These are phyloP conservation scores for Drosophila paramelanica DNA, from an alignment of 2,888 invertebrate genomes.

Conservation along the genomic window DNA sequence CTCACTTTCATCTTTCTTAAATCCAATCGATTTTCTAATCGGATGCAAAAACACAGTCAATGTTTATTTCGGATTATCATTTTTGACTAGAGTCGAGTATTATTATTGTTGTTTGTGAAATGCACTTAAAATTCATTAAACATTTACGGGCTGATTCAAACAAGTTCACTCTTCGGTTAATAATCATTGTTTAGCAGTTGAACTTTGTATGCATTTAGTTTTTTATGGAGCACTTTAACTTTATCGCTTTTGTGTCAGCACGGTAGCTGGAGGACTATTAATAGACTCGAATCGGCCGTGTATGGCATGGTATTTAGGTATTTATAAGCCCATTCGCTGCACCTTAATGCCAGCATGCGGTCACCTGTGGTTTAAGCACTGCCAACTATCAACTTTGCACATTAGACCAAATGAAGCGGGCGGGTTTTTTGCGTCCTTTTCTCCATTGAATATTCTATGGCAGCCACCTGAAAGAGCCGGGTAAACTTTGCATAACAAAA, in stretches of 20 bases:
- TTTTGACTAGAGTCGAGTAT: no score
- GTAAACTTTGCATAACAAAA: slow-evolving; percentile 71
- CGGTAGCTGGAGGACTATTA: slow-evolving; percentile 37
- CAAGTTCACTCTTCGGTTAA: background rate
- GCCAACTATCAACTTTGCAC: slow-evolving; percentile 54
- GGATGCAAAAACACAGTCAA: no score
- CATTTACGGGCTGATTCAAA: background rate
- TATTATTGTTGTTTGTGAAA: background rate
- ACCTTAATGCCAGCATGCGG: slow-evolving; percentile 40
- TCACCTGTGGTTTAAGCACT: slow-evolving; percentile 48
- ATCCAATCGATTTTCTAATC: no score
- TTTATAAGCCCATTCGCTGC: slow-evolving; percentile 54
- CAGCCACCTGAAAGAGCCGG: slow-evolving; percentile 57
- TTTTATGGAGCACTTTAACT: slow-evolving; percentile 11
- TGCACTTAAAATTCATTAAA: background rate
- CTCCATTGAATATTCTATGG: slow-evolving; percentile 57
- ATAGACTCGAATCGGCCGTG: slow-evolving; percentile 18
- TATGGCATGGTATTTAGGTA: slow-evolving; percentile 43
- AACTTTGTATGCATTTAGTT: slow-evolving; percentile 30
- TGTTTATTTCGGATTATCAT: no score
- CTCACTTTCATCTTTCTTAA: no score
- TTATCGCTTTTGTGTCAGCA: slow-evolving; percentile 10
- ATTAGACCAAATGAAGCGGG: slow-evolving; percentile 60
- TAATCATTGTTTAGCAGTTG: slow-evolving; percentile 14
- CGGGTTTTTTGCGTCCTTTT: slow-evolving; percentile 37